phyloP scores from a whole-genome alignment of 2,113 vertebrate species.

The Corythaeola cristata region DNA sequence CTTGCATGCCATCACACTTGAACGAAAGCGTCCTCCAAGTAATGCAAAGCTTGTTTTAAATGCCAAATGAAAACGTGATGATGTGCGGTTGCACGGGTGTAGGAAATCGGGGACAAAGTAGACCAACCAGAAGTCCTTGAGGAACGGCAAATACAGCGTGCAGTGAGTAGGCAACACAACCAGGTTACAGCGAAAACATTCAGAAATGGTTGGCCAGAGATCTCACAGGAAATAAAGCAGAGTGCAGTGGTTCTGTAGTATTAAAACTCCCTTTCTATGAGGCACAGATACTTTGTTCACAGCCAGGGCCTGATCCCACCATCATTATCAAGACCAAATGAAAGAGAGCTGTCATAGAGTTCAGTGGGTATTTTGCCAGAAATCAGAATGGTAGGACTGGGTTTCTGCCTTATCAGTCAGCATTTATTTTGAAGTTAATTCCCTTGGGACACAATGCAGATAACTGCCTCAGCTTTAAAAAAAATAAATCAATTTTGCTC shows the following conservation, averaged over 20 bases:
- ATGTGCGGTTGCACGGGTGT: constrained; percentile 61
- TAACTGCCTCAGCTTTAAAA: rapidly evolving
- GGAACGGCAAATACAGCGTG: constrained; percentile 51
- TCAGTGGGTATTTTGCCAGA: neutral
- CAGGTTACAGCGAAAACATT: constrained; percentile 25
- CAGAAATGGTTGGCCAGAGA: neutral
- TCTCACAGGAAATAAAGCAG: neutral
- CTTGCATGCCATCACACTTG: constrained; percentile 77
- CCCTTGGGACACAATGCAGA: neutral
- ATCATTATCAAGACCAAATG: constrained; percentile 23
- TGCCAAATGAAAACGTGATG: constrained; percentile 74
- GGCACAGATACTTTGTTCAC: neutral
- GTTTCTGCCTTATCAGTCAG: neutral
- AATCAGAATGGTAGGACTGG: neutral
- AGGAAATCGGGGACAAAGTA: constrained; percentile 23
- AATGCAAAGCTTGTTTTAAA: constrained; percentile 75
- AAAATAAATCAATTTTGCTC: neutral
- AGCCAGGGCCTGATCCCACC: neutral
- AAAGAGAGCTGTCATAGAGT: neutral
- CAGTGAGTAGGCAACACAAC: constrained; percentile 31
- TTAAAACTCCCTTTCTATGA: neutral
- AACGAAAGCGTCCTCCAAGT: constrained; percentile 70
- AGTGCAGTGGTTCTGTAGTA: neutral
- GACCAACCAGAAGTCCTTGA: constrained; percentile 27
- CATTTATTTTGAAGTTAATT: constrained; percentile 3